Conservation (phyloP, 2,888 invertebrate genomes). For the Nematopogon swammerdamellus region DNA sequence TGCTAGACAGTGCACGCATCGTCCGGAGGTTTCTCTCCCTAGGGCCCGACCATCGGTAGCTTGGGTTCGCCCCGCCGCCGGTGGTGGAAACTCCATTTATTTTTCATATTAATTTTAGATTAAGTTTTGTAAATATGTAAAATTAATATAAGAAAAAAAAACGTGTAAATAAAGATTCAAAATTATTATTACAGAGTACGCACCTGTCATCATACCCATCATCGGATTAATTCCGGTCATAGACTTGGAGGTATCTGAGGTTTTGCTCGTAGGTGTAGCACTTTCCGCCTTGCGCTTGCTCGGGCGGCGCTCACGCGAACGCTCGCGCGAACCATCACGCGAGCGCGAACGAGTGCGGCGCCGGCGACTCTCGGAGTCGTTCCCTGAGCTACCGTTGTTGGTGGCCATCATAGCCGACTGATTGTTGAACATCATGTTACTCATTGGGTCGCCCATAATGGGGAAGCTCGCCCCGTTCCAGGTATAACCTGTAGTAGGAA, state of each 20-base stretch:
- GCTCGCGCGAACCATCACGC: background rate
- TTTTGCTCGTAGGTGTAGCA: background rate
- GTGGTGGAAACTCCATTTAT: too few relatives aligned
- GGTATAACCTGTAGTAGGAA: background rate
- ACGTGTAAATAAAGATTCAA: too few relatives aligned
- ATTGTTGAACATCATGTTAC: background rate
- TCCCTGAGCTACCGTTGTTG: background rate
- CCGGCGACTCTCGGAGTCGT: background rate
- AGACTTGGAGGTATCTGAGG: background rate
- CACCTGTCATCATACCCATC: background rate
- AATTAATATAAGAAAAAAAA: too few relatives aligned
- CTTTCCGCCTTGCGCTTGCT: background rate
- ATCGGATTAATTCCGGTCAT: background rate
- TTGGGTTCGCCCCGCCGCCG: too few relatives aligned
- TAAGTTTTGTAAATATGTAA: too few relatives aligned
- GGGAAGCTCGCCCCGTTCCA: background rate
- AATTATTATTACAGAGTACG: background rate
- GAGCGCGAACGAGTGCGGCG: background rate
- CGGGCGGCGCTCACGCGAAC: background rate
- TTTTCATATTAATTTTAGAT: too few relatives aligned
- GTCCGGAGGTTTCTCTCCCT: too few relatives aligned
- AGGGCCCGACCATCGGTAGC: too few relatives aligned
- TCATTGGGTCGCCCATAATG: background rate
- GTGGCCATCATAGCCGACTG: background rate
- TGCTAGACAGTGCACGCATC: too few relatives aligned